Conservation (phyloP, 2,797 vertebrate genomes). For the Loriculus beryllinus region DNA sequence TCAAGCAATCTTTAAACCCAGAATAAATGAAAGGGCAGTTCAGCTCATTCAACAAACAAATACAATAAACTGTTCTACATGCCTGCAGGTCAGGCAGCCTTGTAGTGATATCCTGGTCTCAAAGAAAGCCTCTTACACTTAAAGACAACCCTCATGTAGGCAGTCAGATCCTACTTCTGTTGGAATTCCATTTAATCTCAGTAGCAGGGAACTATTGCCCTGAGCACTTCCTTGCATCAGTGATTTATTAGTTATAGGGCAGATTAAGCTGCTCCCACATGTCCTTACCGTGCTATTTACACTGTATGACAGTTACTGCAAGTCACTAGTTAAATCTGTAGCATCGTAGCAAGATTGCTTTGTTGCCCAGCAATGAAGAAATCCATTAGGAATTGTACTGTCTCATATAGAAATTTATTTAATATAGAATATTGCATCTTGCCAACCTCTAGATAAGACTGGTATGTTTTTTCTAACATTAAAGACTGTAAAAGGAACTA, state of each 20-base stretch:
- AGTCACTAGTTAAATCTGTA: not conserved
- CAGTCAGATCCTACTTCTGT: not conserved
- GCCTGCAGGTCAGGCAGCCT: not conserved
- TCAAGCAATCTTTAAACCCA: not conserved
- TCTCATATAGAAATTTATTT: not conserved
- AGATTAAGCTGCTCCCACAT: not conserved
- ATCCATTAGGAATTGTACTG: not conserved
- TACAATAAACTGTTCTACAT: not conserved
- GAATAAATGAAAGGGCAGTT: not conserved
- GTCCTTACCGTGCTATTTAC: not conserved
- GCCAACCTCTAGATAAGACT: not conserved
- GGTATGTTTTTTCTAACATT: not conserved
- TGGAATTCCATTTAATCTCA: not conserved
- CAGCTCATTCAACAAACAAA: not conserved
- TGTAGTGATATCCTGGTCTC: not conserved
- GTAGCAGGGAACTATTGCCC: not conserved
- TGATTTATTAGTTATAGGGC: not conserved
- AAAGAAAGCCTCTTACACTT: not conserved
- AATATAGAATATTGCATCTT: not conserved
- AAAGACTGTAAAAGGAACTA: not conserved
- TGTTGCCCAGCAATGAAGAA: not conserved
- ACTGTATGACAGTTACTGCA: not conserved
- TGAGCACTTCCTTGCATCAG: not conserved
- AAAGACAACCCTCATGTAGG: not conserved
- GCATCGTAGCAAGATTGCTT: not conserved